Conservation (phyloP, 1,140 invertebrate genomes). For the Belonocnema kinseyi region DNA sequence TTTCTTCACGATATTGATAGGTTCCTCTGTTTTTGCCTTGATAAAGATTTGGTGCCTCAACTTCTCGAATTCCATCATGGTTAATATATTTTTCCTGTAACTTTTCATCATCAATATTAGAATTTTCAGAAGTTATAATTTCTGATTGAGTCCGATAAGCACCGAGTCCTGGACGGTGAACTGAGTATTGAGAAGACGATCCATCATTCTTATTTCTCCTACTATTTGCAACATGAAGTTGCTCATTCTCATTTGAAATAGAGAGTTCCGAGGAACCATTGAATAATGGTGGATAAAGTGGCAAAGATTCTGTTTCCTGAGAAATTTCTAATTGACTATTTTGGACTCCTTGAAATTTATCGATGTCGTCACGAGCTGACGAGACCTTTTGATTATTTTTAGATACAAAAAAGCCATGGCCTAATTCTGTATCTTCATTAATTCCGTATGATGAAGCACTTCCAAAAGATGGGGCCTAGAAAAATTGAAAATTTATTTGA, state of each 20-base stretch:
- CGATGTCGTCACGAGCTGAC: background rate
- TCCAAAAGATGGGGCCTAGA: background rate
- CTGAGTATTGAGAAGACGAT: background rate
- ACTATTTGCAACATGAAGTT: background rate
- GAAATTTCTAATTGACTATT: background rate
- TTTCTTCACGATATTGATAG: background rate
- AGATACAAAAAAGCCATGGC: background rate
- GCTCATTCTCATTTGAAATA: background rate
- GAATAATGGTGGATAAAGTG: constrained; percentile 10
- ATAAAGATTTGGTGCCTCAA: constrained; percentile 2
- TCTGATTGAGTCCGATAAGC: background rate
- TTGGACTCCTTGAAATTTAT: background rate
- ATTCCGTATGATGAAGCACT: background rate
- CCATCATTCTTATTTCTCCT: background rate
- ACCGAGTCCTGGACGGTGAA: background rate
- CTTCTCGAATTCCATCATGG: background rate
- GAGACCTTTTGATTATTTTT: background rate
- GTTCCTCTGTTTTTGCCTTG: background rate
- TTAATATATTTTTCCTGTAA: background rate
- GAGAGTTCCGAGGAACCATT: background rate
- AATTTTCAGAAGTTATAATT: background rate
- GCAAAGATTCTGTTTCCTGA: background rate
- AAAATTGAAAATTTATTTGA: too few relatives aligned
- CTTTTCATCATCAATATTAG: background rate
- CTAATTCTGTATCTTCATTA: background rate